Conservation (phyloP, 2,888 invertebrate species). For the Temnothorax ravouxi region DNA sequence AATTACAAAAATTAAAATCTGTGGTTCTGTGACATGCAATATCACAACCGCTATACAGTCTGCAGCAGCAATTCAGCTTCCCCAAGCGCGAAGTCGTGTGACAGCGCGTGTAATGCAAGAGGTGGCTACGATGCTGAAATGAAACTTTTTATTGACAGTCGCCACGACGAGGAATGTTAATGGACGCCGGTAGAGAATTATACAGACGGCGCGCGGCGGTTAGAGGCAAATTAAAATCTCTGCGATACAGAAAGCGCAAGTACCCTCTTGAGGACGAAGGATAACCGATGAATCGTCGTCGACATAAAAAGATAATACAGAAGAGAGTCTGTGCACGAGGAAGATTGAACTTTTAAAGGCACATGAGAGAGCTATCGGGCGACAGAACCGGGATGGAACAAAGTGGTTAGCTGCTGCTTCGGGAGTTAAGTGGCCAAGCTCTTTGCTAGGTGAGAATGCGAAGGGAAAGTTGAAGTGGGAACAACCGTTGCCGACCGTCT, state of each 20-base stretch:
- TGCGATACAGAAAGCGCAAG: background rate
- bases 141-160: conserved; percentile 29
- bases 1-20: conserved; percentile 2
- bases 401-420: conserved; percentile 25
- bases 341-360: conserved; percentile 47
- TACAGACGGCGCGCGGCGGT: background rate
- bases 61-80: background rate
- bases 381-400: background rate
- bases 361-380: conserved; percentile 11
- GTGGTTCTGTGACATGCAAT: background rate
- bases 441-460: background rate
- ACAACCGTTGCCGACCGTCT: background rate
- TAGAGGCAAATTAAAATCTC: conserved; percentile 18
- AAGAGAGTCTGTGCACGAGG: background rate
- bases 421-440: conserved; percentile 4
- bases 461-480: background rate
- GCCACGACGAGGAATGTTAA: conserved; percentile 23
- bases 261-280: background rate
- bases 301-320: background rate
- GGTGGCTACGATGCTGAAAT: background rate
- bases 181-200: background rate
- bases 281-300: background rate
- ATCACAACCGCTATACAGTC: background rate
- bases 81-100: background rate
- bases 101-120: background rate